Conservation (phyloP, 2,888 invertebrate genomes). For the Diplolepis rosae region DNA sequence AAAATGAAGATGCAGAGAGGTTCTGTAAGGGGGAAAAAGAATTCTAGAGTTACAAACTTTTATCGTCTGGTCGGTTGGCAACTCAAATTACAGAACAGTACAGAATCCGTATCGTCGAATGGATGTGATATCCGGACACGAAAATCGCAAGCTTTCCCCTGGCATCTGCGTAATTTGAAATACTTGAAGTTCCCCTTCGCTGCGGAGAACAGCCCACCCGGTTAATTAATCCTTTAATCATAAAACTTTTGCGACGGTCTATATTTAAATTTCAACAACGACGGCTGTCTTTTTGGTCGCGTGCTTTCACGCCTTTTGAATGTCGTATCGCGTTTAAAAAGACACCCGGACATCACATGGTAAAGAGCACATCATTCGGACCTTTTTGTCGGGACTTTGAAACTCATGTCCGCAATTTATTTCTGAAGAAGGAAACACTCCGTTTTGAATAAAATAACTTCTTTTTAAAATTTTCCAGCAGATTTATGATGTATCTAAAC, state of each 20-base stretch:
- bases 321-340: conserved; percentile 39
- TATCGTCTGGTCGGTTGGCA: conserved; percentile 38
- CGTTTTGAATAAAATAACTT: not conserved
- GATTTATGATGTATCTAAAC: too few relatives aligned
- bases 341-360: conserved; percentile 36
- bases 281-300: conserved; percentile 47
- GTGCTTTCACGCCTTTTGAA: conserved; percentile 48
- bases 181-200: conserved; percentile 50
- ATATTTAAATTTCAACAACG: conserved; percentile 57
- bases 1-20: conserved; percentile 43
- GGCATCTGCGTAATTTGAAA: conserved; percentile 50
- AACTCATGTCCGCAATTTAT: not conserved
- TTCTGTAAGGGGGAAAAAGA: conserved; percentile 40
- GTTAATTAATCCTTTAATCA: conserved; percentile 68
- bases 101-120: conserved; percentile 40
- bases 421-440: not conserved
- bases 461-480: too few relatives aligned
- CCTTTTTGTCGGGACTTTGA: not conserved
- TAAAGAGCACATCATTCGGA: conserved; percentile 36
- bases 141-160: conserved; percentile 55
- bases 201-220: conserved; percentile 42
- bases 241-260: conserved; percentile 62
- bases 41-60: conserved; percentile 51
- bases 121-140: conserved; percentile 42
- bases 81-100: conserved; percentile 46